Conservation (phyloP, 2,113 vertebrate species). For the Pedionomus torquatus region DNA sequence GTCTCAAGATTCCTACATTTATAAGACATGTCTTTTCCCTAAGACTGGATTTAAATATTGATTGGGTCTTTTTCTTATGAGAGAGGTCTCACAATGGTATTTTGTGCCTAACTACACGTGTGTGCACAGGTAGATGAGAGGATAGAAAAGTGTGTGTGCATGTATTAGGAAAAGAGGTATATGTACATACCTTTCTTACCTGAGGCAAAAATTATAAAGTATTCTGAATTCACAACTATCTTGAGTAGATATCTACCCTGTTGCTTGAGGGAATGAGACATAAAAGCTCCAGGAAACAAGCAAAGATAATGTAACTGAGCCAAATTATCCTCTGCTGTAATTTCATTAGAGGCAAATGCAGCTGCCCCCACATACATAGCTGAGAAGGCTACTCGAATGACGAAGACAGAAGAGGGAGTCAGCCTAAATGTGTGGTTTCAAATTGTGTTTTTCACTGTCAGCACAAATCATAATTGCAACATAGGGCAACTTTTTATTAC, state of each 20-base stretch:
- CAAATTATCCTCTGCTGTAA: background rate
- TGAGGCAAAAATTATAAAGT: background rate
- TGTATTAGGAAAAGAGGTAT: background rate
- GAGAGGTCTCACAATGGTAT: background rate
- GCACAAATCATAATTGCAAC: slow-evolving; percentile 49
- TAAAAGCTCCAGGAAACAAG: slow-evolving; percentile 9
- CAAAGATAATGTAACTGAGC: slow-evolving; percentile 16
- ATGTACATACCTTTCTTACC: background rate
- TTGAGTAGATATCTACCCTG: background rate
- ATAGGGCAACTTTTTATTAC: slow-evolving; percentile 2
- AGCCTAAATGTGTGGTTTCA: slow-evolving; percentile 20
- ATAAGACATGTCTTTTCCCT: background rate
- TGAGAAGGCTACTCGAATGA: slow-evolving; percentile 25
- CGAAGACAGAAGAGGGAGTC: background rate
- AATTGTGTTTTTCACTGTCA: slow-evolving; percentile 46
- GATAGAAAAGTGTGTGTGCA: background rate
- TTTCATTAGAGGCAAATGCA: slow-evolving; percentile 53
- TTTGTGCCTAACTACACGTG: background rate
- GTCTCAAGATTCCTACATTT: background rate
- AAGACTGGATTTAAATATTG: background rate
- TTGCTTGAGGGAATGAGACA: slow-evolving; percentile 35
- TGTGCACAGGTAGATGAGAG: background rate
- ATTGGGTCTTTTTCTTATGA: background rate
- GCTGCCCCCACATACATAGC: slow-evolving; percentile 57
- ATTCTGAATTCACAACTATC: background rate